phyloP scores from a whole-genome alignment of 2,797 vertebrate genomes.

The Poeciliopsis turneri region DNA sequence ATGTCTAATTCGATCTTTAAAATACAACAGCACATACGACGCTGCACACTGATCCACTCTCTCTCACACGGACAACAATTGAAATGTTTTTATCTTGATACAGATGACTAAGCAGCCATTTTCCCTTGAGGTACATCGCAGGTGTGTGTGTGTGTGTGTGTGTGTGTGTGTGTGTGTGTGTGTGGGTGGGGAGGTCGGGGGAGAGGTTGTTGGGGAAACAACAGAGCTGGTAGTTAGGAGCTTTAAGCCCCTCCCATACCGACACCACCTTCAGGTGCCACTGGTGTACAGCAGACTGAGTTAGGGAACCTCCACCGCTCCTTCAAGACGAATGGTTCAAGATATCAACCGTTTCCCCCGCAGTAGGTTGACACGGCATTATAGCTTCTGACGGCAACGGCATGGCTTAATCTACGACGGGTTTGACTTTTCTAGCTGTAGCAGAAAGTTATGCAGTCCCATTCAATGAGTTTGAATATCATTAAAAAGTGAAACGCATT shows the following conservation, averaged over 20 bases:
- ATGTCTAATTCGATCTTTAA: neutral
- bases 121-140: conserved; percentile 26
- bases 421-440: neutral
- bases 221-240: conserved; percentile 25
- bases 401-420: neutral
- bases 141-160: conserved; percentile 3
- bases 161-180: no score
- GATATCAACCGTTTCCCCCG: conserved; percentile 61
- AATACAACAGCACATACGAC: neutral
- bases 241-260: conserved; percentile 11
- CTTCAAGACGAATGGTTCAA: conserved; percentile 37
- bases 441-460: neutral
- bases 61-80: neutral
- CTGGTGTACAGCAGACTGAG: conserved; percentile 42
- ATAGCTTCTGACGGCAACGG: neutral
- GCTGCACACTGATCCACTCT: neutral
- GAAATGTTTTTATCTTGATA: conserved; percentile 8
- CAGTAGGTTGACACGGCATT: neutral
- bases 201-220: conserved; percentile 34
- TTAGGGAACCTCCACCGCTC: conserved; percentile 48
- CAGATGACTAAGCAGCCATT: conserved; percentile 5
- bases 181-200: no score
- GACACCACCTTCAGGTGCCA: conserved; percentile 31
- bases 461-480: neutral
- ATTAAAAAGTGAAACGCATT: no score